phyloP scores from a whole-genome alignment of 2,888 invertebrate genomes.

The Eupeodes latifasciatus region DNA sequence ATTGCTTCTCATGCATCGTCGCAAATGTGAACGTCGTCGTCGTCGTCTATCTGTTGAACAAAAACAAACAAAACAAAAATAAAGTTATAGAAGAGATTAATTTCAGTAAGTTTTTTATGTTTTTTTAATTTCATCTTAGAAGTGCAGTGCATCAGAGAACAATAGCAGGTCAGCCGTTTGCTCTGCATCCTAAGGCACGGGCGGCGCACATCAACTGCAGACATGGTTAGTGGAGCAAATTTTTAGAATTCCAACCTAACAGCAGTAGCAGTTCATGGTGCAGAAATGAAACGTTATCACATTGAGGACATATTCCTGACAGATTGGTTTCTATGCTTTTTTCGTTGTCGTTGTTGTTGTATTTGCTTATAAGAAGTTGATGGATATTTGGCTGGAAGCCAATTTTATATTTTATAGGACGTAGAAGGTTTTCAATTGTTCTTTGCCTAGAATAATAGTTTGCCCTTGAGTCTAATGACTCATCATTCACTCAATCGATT shows the following conservation, averaged over 20 bases:
- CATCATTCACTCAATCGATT: slow-evolving; percentile 27
- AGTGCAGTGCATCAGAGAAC: slow-evolving; percentile 62
- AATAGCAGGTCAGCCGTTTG: slow-evolving; percentile 62
- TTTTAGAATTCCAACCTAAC: slow-evolving; percentile 8
- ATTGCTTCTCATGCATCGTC: slow-evolving; percentile 17
- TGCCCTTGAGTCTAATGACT: slow-evolving; percentile 4
- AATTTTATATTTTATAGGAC: not conserved
- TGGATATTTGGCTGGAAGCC: slow-evolving; percentile 9
- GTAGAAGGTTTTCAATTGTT: slow-evolving; percentile 17
- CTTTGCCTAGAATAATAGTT: not conserved
- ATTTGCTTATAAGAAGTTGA: not conserved
- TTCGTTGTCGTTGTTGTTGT: not conserved
- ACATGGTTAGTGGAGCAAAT: slow-evolving; percentile 37
- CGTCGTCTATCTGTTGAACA: slow-evolving; percentile 39
- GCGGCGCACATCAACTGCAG: slow-evolving; percentile 1
- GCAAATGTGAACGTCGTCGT: slow-evolving; percentile 41
- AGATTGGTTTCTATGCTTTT: slow-evolving; percentile 20
- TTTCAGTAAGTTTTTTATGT: slow-evolving; percentile 50
- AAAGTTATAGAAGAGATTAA: slow-evolving; percentile 40
- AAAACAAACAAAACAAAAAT: slow-evolving; percentile 20
- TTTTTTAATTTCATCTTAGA: slow-evolving; percentile 45
- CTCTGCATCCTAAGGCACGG: slow-evolving; percentile 24
- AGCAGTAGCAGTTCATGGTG: slow-evolving; percentile 24
- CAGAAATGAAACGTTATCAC: slow-evolving; percentile 10
- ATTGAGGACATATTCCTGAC: slow-evolving; percentile 32